Evolutionary conservation across 2,113 vertebrate genomes (phyloP).

Genomic region (Rhodinocichla rosea): DNA sequence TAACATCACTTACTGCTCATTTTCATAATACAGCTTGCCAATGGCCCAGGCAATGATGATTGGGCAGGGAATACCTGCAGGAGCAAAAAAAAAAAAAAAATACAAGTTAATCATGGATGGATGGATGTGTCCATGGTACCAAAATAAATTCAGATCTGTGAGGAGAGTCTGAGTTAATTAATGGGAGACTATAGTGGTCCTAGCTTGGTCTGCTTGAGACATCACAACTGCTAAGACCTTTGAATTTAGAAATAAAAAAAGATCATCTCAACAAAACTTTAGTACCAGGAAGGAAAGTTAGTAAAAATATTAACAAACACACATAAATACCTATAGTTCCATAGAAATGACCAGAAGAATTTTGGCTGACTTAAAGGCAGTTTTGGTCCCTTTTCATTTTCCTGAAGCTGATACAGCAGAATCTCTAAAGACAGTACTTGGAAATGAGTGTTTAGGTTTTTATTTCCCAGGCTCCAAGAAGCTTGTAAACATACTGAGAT

Average conservation of each 20-base stretch:
- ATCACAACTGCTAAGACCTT: not conserved
- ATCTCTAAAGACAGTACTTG: not conserved
- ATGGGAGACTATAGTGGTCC: not conserved
- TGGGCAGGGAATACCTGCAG: slow-evolving; percentile 87
- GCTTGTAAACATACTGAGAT: not conserved
- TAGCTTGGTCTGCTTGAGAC: not conserved
- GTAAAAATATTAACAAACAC: not conserved
- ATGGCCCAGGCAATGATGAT: slow-evolving; percentile 91
- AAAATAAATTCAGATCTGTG: not conserved
- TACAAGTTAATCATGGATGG: not conserved
- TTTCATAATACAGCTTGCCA: slow-evolving; percentile 90
- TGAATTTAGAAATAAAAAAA: not conserved
- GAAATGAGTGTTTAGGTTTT: not conserved
- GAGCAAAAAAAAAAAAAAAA: not conserved
- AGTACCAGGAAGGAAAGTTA: not conserved
- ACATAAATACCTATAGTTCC: not conserved
- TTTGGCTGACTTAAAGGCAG: not conserved
- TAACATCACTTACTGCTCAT: slow-evolving; percentile 85
- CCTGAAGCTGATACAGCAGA: not conserved
- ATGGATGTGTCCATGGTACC: not conserved
- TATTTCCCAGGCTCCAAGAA: not conserved
- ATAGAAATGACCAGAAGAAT: not conserved
- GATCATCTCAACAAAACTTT: not conserved
- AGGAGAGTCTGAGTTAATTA: not conserved
- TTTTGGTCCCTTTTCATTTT: not conserved